These are phyloP conservation scores for Dermochelys coriacea DNA, from an alignment of 2,797 vertebrate genomes.

Conservation along the genomic window DNA sequence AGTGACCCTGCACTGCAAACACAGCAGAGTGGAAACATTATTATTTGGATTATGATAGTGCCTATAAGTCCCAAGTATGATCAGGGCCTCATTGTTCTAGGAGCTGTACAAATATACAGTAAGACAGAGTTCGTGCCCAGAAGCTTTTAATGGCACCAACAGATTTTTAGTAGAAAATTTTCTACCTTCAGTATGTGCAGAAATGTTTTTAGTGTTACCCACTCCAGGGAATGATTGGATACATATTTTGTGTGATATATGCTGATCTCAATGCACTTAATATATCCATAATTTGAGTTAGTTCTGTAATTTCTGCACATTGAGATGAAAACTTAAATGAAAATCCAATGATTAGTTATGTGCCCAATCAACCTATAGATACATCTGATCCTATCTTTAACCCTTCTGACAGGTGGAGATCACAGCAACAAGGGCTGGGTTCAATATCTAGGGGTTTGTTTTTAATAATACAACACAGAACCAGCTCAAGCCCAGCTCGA, in stretches of 20 bases:
- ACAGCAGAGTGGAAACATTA: background rate
- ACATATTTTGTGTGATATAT: slow-evolving; percentile 18
- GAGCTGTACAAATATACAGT: slow-evolving; percentile 23
- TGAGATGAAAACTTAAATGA: background rate
- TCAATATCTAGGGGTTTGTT: too few relatives aligned
- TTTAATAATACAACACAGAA: too few relatives aligned
- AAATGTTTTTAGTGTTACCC: slow-evolving; percentile 76
- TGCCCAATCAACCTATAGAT: background rate
- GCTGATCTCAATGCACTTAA: slow-evolving; percentile 71
- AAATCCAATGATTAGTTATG: background rate
- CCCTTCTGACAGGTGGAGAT: too few relatives aligned
- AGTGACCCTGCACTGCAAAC: background rate
- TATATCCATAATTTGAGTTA: slow-evolving; percentile 69
- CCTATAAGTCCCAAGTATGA: slow-evolving; percentile 13
- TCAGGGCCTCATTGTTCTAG: slow-evolving; percentile 28
- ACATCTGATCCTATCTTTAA: too few relatives aligned
- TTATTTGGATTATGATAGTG: background rate
- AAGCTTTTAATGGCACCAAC: slow-evolving; percentile 72
- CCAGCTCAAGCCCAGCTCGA: too few relatives aligned
- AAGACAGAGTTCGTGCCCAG: slow-evolving; percentile 20
- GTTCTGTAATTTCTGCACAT: slow-evolving; percentile 63
- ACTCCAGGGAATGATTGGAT: slow-evolving; percentile 71
- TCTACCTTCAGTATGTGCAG: slow-evolving; percentile 62
- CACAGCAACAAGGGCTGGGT: too few relatives aligned
- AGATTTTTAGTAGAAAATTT: slow-evolving; percentile 71